Evolutionary conservation across 2,888 invertebrate species (phyloP), one percentile per base, ranked within the genome.

Genomic region (Chouioia cunea): DNA sequence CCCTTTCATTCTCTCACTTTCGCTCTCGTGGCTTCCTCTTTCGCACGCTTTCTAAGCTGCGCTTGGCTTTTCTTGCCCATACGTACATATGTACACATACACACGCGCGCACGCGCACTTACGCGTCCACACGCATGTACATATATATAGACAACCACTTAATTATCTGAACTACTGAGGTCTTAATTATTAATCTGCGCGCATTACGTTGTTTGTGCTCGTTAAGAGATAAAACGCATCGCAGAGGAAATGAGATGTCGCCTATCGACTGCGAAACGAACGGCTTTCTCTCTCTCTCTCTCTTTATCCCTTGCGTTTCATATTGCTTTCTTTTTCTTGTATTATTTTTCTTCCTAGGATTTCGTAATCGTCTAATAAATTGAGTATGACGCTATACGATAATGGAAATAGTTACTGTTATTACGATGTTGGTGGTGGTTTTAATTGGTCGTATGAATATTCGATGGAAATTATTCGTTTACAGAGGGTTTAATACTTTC

Each of bases 121-220:
- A n/a, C n/a, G n/a, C n/a, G n/a, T n/a, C n/a, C n/a, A n/a, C n/a
- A n/a, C n/a, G n/a, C n/a, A n/a, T n/a, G n/a, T n/a, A n/a, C n/a
- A n/a, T n/a, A n/a, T n/a, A n/a, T 58, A 18, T 63, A 64, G 72
- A 74, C 73, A 74, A 76, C 75, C 77, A 77, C 78, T 81, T 81
- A 81, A 82, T 81, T 81, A 81, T 80, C 81, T 78, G 76, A 76
- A 76, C 76, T 77, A 67, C n/a, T n/a, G 79, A 77, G 76, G 79
- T 79, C 80, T 81, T 82, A 82, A 82, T 82, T 82, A 81, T 83
- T 82, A 82, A 82, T 82, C 81, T 81, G 78, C 6, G 79, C 80
- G 78, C 78, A 77, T 82, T 80, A 78, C 80, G 79, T 81, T 82
- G 79, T 81, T 78, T 79, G 27, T 27, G 65, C 78, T 78, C 80